Base-by-base conservation (phyloP, 2,797 vertebrate species). In the Cyprinella venusta region DNA sequence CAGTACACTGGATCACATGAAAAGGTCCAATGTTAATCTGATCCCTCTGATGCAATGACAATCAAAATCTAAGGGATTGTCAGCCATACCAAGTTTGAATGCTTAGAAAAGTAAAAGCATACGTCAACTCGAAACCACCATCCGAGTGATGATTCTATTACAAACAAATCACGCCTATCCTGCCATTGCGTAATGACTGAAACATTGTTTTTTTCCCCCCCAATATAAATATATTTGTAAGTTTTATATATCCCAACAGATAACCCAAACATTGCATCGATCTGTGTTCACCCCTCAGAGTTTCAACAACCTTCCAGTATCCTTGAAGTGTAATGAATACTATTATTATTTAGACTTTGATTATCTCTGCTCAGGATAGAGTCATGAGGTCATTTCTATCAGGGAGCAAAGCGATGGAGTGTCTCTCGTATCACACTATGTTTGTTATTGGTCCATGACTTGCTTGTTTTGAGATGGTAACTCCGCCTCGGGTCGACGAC, bases 401-500 rank as follows among this genome's bases (percentile, higher is more conserved):
- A 33, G 50, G 38, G 48, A 48, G 80, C 72, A 81, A 85, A 83
- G 80, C 40, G 54, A 61, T 26, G 67, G 59, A 77, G 70, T n/a
- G 30, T 87, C 84, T 75, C 64, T 87, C 84, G 52, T 90, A 82
- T 76, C 83, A 74, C 76, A 59, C 85, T 90, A 90, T 95, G 93
- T 91, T 93, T 94, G 90, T 92, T 93, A 91, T 94, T 92, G 90
- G 76, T 85, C 50, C 82, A 68, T 91, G 82, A 81, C 84, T 86
- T 92, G 90, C 92, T 93, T 93, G 92, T 87, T 86, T 87, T 89
- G 80, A 87, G 80, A 86, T 67, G 81, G 81, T 86, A 77, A 88
- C 84, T 85, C 84, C 79, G 79, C 91, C 91, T 93, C 93, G 91
- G 93, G 92, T 84, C 87, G 81, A 91, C 92, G 91, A 93, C 90